phyloP scores from a whole-genome alignment of 2,888 invertebrate genomes.

The Mimas tiliae region DNA sequence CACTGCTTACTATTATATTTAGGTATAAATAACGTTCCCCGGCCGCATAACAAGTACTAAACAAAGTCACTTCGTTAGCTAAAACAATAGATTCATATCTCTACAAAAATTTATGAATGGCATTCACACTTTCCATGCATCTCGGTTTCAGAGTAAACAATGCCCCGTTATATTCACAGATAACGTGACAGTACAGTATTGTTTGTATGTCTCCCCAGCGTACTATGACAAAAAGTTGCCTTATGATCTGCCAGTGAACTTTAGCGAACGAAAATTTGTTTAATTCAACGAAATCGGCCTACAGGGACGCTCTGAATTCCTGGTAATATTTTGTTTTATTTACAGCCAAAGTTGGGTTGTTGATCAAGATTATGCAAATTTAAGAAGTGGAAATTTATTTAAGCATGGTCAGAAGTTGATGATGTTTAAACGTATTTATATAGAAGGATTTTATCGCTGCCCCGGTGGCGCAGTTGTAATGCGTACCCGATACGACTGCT shows the following conservation, averaged over 20 bases:
- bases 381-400: conserved; percentile 7
- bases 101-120: not conserved
- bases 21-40: too few relatives aligned
- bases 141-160: not conserved
- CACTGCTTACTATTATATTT: too few relatives aligned
- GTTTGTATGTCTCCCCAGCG: not conserved
- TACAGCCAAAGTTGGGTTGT: conserved; percentile 34
- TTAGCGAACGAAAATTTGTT: conserved; percentile 8
- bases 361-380: conserved; percentile 37
- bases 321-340: conserved; percentile 35
- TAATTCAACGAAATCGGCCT: conserved; percentile 15
- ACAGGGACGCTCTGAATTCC: conserved; percentile 24
- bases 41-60: not conserved
- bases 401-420: not conserved
- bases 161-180: conserved; percentile 13
- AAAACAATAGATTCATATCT: conserved; percentile 4
- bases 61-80: not conserved
- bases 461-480: too few relatives aligned
- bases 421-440: not conserved
- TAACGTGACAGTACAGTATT: conserved; percentile 9
- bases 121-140: not conserved
- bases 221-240: conserved; percentile 2
- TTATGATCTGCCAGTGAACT: not conserved
- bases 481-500: too few relatives aligned
- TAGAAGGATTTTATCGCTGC: not conserved